Conservation (phyloP, 2,113 vertebrate species). For the Plecturocebus donacophilus region DNA sequence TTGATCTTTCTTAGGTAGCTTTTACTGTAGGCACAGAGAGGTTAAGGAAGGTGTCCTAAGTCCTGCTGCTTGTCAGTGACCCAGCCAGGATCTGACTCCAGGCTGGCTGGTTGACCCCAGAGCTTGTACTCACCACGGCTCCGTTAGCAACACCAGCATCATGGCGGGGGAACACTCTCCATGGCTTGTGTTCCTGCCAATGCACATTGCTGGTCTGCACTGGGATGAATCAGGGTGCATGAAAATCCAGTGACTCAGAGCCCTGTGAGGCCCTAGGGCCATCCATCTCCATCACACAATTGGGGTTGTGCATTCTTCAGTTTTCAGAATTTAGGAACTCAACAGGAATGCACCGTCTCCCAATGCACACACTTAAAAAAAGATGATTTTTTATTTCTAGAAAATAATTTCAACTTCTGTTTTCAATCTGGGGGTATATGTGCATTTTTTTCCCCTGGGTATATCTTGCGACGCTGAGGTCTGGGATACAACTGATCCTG, state of each 20-base stretch:
- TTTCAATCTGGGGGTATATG: not conserved
- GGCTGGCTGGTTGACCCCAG: too few relatives aligned
- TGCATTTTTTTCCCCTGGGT: not conserved
- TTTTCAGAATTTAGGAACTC: not conserved
- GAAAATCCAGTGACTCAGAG: not conserved
- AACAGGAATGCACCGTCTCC: too few relatives aligned
- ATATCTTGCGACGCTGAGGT: too few relatives aligned
- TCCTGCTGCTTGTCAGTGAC: not conserved
- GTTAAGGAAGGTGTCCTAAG: too few relatives aligned
- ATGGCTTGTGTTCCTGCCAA: rapidly evolving
- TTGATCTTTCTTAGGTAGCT: not conserved
- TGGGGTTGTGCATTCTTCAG: not conserved
- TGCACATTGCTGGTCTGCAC: rapidly evolving
- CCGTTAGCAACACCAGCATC: rapidly evolving
- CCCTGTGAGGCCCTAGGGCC: too few relatives aligned
- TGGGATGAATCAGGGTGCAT: not conserved
- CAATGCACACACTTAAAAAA: too few relatives aligned
- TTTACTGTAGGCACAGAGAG: not conserved
- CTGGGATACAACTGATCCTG: too few relatives aligned
- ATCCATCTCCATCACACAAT: not conserved
- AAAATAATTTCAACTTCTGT: not conserved
- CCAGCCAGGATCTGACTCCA: not conserved
- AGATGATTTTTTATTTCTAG: too few relatives aligned
- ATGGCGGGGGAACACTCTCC: rapidly evolving
- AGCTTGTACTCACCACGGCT: not conserved